A percentile compares a stretch with the other conserved stretches of the same genome.
Conservation (phyloP, 2,113 vertebrate genomes). For the Dissostichus mawsoni region DNA sequence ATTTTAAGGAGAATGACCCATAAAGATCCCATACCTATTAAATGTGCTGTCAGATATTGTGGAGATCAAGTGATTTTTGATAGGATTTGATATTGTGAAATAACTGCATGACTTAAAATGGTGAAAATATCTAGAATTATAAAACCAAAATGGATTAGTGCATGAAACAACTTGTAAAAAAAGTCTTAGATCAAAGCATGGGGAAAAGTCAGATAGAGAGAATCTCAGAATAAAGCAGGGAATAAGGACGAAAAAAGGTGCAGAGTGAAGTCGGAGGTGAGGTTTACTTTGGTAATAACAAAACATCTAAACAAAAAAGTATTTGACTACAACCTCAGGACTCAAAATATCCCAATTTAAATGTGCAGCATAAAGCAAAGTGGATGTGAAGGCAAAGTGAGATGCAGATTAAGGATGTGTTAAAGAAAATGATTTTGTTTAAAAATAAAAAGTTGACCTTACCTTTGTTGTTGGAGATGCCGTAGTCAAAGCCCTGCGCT, state of each 20-base stretch:
- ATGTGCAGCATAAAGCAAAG: conserved; percentile 15
- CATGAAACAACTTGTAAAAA: background rate
- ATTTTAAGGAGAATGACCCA: background rate
- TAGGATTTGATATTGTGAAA: background rate
- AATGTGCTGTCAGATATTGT: background rate
- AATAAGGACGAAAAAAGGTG: conserved; percentile 18
- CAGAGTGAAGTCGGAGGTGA: conserved; percentile 35
- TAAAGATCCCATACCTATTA: conserved; percentile 2
- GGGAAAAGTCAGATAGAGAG: background rate
- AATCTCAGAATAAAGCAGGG: background rate
- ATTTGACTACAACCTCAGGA: background rate
- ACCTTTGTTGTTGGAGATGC: conserved; percentile 98
- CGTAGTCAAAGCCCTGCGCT: conserved; percentile 97
- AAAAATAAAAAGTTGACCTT: conserved; percentile 48
- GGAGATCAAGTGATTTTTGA: background rate
- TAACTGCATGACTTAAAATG: background rate
- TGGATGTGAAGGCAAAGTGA: conserved; percentile 41
- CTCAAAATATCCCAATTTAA: background rate
- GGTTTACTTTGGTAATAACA: conserved; percentile 1
- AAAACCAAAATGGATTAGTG: background rate
- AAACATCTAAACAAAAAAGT: background rate
- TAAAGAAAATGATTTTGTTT: background rate
- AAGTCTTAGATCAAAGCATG: conserved; percentile 9
- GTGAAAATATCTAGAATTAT: background rate
- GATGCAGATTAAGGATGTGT: conserved; percentile 14